Percentiles rank a stretch among this genome's conserved stretches.
Conservation (phyloP, 2,113 vertebrate genomes). For the Coregonus clupeaformis region DNA sequence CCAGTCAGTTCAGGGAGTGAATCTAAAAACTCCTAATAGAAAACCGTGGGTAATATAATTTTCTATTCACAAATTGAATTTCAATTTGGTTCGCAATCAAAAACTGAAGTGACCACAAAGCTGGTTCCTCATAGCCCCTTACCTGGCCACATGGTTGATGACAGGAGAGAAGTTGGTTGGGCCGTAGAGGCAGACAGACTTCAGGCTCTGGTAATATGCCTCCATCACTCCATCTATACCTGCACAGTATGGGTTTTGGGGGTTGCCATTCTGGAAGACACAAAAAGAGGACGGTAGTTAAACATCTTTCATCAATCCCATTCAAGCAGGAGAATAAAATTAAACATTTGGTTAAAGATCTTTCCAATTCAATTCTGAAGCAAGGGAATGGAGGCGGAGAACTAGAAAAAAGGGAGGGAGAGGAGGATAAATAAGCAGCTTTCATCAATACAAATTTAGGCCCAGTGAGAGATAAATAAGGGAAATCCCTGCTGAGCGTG, state of each 20-base stretch:
- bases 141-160: conserved; percentile 97
- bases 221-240: conserved; percentile 98
- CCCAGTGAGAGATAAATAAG: background rate
- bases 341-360: background rate
- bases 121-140: conserved; percentile 22
- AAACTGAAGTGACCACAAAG: too few relatives aligned
- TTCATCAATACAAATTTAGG: too few relatives aligned
- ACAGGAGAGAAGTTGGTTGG: conserved; percentile 98
- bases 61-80: too few relatives aligned
- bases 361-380: too few relatives aligned
- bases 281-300: background rate
- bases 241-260: conserved; percentile 93
- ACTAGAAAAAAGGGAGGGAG: background rate
- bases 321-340: background rate
- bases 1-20: background rate
- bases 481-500: background rate
- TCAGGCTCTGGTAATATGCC: conserved; percentile 93
- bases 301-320: background rate
- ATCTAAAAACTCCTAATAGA: too few relatives aligned
- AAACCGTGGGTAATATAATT: too few relatives aligned
- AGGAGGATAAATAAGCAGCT: background rate
- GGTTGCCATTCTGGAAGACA: conserved; percentile 87
- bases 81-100: too few relatives aligned
- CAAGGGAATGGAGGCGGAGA: too few relatives aligned
- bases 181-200: conserved; percentile 76